A percentile compares a stretch with the other conserved stretches of the same genome.
Evolutionary conservation across 2,888 invertebrate species (phyloP).

Genomic region (Amblyteles armatorius): DNA sequence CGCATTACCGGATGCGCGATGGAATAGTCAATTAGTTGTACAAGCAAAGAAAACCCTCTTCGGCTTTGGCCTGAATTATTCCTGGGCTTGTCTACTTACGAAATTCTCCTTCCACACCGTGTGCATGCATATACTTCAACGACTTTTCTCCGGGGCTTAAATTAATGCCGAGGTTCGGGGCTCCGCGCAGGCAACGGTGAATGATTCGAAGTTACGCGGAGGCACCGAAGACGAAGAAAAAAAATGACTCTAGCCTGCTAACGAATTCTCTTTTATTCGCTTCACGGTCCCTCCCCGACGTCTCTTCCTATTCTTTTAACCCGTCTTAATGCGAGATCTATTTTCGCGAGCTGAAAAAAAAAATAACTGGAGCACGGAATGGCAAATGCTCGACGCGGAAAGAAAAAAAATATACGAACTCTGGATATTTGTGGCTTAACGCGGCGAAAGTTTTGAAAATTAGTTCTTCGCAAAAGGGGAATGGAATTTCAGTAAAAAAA

Average conservation of each 20-base stretch:
- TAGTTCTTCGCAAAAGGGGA: background rate
- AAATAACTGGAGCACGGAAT: background rate
- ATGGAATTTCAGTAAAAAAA: background rate
- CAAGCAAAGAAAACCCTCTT: background rate
- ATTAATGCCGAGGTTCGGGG: slow-evolving; percentile 4
- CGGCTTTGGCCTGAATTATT: slow-evolving; percentile 15
- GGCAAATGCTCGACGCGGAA: background rate
- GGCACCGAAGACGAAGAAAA: slow-evolving; percentile 1
- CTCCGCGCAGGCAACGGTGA: background rate
- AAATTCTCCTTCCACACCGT: background rate
- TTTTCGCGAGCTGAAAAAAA: background rate
- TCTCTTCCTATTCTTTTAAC: slow-evolving; percentile 4
- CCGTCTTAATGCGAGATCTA: slow-evolving; percentile 1
- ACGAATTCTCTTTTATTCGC: slow-evolving; percentile 21
- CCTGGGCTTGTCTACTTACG: background rate
- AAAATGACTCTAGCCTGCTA: slow-evolving; percentile 13
- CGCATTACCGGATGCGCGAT: slow-evolving; percentile 9
- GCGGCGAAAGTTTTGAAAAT: background rate
- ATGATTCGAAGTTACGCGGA: slow-evolving; percentile 1
- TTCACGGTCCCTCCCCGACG: background rate
- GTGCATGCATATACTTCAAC: slow-evolving; percentile 10
- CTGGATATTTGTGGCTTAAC: background rate
- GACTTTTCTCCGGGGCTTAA: slow-evolving; percentile 20
- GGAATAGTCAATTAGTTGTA: slow-evolving; percentile 12
- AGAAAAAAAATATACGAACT: background rate